These are phyloP conservation scores for Manduca sexta DNA, from an alignment of 1,140 invertebrate genomes.

Conservation along the genomic window DNA sequence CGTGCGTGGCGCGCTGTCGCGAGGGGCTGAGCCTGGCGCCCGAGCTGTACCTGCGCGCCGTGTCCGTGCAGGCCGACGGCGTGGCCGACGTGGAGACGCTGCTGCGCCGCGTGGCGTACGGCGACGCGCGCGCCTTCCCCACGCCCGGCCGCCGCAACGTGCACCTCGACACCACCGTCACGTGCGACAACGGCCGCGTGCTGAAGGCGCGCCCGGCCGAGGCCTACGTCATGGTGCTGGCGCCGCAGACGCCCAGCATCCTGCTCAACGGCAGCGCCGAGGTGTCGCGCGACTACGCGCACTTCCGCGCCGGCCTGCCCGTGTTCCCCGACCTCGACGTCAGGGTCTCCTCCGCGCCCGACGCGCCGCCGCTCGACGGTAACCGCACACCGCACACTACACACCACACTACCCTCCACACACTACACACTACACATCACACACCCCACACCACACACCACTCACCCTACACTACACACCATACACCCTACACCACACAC, in stretches of 20 bases:
- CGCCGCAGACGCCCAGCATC: conserved; percentile 88
- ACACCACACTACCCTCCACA: too few relatives aligned
- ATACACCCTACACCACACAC: too few relatives aligned
- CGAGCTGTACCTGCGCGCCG: conserved; percentile 83
- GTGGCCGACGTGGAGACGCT: conserved; percentile 91
- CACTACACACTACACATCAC: too few relatives aligned
- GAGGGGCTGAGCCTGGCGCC: conserved; percentile 50
- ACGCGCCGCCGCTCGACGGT: conserved; percentile 41
- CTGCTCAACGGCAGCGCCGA: conserved; percentile 88
- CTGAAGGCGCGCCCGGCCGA: conserved; percentile 79
- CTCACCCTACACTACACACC: too few relatives aligned
- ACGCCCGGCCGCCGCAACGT: conserved; percentile 94
- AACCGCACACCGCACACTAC: too few relatives aligned
- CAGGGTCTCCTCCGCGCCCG: conserved; percentile 70
- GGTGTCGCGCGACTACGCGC: conserved; percentile 87
- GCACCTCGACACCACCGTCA: conserved; percentile 85
- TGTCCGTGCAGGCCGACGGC: conserved; percentile 93
- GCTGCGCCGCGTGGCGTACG: conserved; percentile 91
- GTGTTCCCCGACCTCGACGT: conserved; percentile 88
- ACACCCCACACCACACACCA: too few relatives aligned
- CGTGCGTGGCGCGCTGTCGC: conserved; percentile 82
- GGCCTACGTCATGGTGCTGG: conserved; percentile 90
- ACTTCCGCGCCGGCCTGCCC: conserved; percentile 87
- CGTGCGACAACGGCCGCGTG: conserved; percentile 81
- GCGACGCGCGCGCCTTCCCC: conserved; percentile 91